These are phyloP conservation scores for Poecilia gillii DNA, from an alignment of 2,797 vertebrate genomes.

Conservation along the genomic window DNA sequence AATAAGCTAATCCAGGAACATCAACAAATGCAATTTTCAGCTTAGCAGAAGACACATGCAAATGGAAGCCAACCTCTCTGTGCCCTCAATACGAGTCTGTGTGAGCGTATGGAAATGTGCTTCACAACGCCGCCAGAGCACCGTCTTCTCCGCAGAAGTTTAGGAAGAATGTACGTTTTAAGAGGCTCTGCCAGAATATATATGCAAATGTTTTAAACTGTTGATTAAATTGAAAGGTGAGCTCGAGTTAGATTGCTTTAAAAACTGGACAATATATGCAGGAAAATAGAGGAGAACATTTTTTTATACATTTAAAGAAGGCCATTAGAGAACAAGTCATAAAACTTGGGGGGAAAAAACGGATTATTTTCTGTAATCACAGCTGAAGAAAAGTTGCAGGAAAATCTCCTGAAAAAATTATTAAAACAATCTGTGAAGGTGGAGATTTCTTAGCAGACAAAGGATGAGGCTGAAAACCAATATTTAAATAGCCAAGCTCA, in stretches of 20 bases:
- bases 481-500: not conserved
- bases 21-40: conserved; percentile 76
- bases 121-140: conserved; percentile 9
- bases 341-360: no score
- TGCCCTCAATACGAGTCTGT: conserved; percentile 18
- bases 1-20: conserved; percentile 72
- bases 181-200: not conserved
- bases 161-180: not conserved
- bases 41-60: conserved; percentile 64
- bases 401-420: not conserved
- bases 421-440: not conserved
- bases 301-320: no score
- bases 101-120: conserved; percentile 22
- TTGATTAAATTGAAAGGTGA: not conserved
- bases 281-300: no score
- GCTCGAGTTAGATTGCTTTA: not conserved
- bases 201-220: conserved; percentile 4
- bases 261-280: no score
- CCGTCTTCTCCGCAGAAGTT: not conserved
- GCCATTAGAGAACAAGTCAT: no score
- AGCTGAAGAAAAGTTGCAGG: not conserved
- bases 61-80: conserved; percentile 47
- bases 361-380: no score
- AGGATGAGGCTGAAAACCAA: not conserved
- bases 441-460: not conserved